phyloP scores from a whole-genome alignment of 2,888 invertebrate genomes.

The Conistra vaccinii region DNA sequence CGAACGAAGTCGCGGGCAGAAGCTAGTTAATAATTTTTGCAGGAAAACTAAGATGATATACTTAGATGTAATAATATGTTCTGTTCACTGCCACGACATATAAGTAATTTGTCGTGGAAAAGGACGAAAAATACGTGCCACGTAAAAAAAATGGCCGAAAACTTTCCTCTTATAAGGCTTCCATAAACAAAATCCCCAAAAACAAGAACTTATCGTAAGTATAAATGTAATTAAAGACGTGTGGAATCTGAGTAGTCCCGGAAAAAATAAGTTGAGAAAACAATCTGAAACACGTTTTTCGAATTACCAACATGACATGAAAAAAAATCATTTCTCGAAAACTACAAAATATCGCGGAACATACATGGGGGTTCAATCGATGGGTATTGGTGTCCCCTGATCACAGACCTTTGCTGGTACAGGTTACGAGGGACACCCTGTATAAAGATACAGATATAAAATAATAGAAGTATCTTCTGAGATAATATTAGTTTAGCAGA shows the following conservation, averaged over 20 bases:
- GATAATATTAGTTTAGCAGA: neutral
- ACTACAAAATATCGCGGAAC: too few relatives aligned
- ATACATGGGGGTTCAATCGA: too few relatives aligned
- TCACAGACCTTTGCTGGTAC: too few relatives aligned
- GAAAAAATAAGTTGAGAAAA: conserved; percentile 18
- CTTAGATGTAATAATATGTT: neutral
- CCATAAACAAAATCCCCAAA: conserved; percentile 9
- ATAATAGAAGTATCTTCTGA: neutral
- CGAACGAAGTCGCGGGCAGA: too few relatives aligned
- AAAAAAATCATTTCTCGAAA: too few relatives aligned
- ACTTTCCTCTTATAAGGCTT: conserved; percentile 26
- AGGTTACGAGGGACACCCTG: too few relatives aligned
- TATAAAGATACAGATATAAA: too few relatives aligned
- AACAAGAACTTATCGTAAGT: conserved; percentile 26
- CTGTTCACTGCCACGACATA: neutral
- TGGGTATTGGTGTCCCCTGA: too few relatives aligned
- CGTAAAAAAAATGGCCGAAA: neutral
- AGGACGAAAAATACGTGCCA: neutral
- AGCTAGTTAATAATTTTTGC: neutral
- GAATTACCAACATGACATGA: too few relatives aligned
- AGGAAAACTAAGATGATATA: neutral
- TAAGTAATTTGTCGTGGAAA: neutral
- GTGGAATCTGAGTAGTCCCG: conserved; percentile 29
- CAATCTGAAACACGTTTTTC: conserved; percentile 35
- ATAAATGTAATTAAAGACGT: conserved; percentile 40